These are phyloP conservation scores for Mesocentrotus franciscanus DNA, from an alignment of 53 echinoderm and acorn worm genomes.

Conservation along the genomic window DNA sequence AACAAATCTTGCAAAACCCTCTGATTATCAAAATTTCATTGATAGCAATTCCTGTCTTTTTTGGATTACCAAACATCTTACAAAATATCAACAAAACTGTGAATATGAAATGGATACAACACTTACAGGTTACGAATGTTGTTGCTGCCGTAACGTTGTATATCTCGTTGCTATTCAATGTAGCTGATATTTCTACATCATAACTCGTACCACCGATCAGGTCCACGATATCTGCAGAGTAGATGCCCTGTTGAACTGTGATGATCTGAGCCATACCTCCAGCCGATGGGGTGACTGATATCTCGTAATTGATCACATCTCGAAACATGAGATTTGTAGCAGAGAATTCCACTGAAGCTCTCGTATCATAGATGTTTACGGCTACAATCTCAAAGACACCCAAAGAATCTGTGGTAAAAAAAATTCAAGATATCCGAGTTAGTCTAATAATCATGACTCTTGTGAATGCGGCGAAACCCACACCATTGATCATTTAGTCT, in stretches of 20 bases:
- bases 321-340: background rate
- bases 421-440: background rate
- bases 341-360: background rate
- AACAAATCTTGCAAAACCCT: no score
- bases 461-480: no score
- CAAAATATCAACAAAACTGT: background rate
- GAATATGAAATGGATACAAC: background rate
- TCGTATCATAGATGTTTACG: background rate
- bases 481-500: no score
- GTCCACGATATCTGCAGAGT: background rate
- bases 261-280: background rate
- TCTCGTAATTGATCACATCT: background rate
- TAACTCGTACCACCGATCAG: background rate
- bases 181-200: background rate
- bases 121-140: slow-evolving; percentile 24
- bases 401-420: background rate
- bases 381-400: slow-evolving; percentile 45
- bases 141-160: background rate
- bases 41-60: no score
- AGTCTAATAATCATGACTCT: no score
- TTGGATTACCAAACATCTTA: background rate
- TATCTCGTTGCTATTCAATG: background rate
- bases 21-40: no score
- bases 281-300: background rate
- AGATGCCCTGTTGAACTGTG: background rate